These are phyloP conservation scores for Plemyria rubiginata DNA, from an alignment of 2,888 invertebrate species.

Conservation along the genomic window DNA sequence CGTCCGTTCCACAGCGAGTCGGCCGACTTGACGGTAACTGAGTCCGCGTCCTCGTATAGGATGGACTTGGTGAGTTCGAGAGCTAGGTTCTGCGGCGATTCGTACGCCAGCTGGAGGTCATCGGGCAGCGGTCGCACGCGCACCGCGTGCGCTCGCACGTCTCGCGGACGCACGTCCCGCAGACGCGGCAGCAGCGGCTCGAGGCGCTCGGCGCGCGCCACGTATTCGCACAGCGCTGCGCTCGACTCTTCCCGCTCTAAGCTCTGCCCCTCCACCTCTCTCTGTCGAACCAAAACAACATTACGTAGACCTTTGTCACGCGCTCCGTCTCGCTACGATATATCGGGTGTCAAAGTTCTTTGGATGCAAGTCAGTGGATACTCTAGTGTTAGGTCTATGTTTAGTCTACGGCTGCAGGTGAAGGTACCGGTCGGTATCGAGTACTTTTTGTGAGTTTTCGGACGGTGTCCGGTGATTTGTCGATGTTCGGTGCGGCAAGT, in stretches of 20 bases:
- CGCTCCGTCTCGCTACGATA: slow-evolving; percentile 6
- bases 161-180: not conserved
- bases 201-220: slow-evolving; percentile 66
- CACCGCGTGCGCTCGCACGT: slow-evolving; percentile 40
- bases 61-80: slow-evolving; percentile 62
- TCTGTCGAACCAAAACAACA: slow-evolving; percentile 40
- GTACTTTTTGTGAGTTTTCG: slow-evolving; percentile 17
- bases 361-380: not conserved
- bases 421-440: slow-evolving; percentile 13
- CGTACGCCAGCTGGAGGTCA: slow-evolving; percentile 55
- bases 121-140: slow-evolving; percentile 67
- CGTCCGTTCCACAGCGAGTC: slow-evolving; percentile 83
- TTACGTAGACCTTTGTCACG: slow-evolving; percentile 21
- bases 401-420: slow-evolving; percentile 14
- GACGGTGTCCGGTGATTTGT: slow-evolving; percentile 21
- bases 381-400: slow-evolving; percentile 15
- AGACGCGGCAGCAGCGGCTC: slow-evolving; percentile 59
- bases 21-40: slow-evolving; percentile 57
- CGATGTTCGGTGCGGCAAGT: slow-evolving; percentile 17
- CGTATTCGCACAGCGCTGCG: slow-evolving; percentile 64
- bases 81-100: slow-evolving; percentile 68
- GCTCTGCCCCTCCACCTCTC: slow-evolving; percentile 24
- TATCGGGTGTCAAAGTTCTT: slow-evolving; percentile 21
- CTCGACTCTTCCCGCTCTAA: slow-evolving; percentile 26
- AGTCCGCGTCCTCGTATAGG: slow-evolving; percentile 71